Evolutionary conservation across 2,113 vertebrate species (phyloP).

Genomic region (Cavia aperea): DNA sequence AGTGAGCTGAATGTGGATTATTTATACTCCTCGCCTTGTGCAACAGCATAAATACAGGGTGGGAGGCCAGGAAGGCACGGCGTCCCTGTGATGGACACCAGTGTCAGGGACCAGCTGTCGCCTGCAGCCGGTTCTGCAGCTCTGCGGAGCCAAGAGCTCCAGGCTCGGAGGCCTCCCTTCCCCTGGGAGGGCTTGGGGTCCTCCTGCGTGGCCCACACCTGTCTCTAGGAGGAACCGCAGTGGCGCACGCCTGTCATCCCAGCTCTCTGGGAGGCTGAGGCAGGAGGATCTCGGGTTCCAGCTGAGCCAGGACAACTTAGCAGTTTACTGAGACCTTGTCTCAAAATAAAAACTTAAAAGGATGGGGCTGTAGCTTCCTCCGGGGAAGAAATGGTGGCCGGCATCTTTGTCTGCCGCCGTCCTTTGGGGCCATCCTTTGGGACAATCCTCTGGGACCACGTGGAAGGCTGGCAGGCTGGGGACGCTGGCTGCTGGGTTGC

Average conservation of each 20-base stretch:
- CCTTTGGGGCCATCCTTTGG: background rate
- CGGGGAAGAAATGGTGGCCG: background rate
- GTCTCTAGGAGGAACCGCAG: no score
- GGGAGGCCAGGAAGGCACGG: background rate
- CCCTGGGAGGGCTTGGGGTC: background rate
- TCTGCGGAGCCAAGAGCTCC: background rate
- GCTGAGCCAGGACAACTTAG: background rate
- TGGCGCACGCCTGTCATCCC: background rate
- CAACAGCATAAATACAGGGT: background rate
- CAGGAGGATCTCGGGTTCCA: background rate
- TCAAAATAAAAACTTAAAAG: background rate
- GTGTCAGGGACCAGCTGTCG: background rate
- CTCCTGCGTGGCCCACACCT: no score
- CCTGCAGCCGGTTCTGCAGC: no score
- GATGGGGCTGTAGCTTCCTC: background rate
- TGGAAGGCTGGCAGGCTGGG: background rate
- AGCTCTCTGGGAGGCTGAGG: background rate
- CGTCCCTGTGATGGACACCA: no score
- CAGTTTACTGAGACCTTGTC: background rate
- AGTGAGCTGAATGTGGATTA: background rate
- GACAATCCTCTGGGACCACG: background rate
- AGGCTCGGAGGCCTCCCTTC: background rate
- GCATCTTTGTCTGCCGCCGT: background rate
- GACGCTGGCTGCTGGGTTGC: rapidly evolving
- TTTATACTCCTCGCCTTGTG: background rate